Conservation (phyloP, 1,140 invertebrate species). For the Procambarus virginalis region DNA sequence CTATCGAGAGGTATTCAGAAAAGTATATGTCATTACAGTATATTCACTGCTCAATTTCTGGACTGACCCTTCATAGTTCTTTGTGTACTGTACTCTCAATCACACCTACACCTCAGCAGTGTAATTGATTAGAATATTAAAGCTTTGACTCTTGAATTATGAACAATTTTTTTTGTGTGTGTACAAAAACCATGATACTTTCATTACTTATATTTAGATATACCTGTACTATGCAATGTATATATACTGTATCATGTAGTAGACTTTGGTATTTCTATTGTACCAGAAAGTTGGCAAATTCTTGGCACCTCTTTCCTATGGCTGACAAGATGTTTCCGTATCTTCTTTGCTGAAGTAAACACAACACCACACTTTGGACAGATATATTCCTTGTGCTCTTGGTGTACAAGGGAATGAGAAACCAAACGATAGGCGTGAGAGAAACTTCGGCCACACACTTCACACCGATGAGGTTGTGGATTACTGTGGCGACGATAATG, state of each 20-base stretch:
- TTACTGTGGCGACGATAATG: slow-evolving; percentile 41
- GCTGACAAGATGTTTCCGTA: slow-evolving; percentile 32
- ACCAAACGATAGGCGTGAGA: slow-evolving; percentile 40
- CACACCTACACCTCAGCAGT: too few species aligned
- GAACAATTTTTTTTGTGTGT: too few species aligned
- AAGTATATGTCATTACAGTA: too few species aligned
- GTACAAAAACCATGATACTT: too few species aligned
- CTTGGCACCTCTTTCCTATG: slow-evolving; percentile 35
- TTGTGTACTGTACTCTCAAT: too few species aligned
- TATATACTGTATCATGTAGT: background rate
- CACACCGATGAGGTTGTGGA: slow-evolving; percentile 38
- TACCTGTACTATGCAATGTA: too few species aligned
- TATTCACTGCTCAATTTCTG: too few species aligned
- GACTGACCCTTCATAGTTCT: too few species aligned
- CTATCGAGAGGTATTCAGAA: too few species aligned
- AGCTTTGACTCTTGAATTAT: too few species aligned
- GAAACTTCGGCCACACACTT: slow-evolving; percentile 38
- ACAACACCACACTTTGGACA: slow-evolving; percentile 32
- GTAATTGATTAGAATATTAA: too few species aligned
- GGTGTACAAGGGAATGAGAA: slow-evolving; percentile 33
- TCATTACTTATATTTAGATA: too few species aligned
- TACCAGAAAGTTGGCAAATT: slow-evolving; percentile 20
- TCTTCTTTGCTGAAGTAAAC: slow-evolving; percentile 34
- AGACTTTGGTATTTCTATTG: slow-evolving; percentile 14
- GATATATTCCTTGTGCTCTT: slow-evolving; percentile 41